phyloP scores from a whole-genome alignment of 2,797 vertebrate genomes.

The Amniataba percoides region DNA sequence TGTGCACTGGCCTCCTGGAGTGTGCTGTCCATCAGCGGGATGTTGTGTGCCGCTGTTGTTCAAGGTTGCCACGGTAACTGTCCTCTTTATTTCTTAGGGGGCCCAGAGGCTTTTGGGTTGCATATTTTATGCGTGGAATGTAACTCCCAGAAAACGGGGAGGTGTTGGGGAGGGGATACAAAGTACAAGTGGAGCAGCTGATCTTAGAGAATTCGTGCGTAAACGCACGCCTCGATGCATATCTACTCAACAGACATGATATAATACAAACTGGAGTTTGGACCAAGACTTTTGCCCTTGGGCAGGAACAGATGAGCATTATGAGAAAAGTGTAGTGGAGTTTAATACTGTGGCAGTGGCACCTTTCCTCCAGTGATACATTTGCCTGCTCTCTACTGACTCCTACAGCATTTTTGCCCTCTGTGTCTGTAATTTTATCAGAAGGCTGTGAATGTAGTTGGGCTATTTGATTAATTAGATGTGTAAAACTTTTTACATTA shows the following conservation, averaged over 20 bases:
- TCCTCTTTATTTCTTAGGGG: conserved; percentile 78
- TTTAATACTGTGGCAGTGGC: conserved; percentile 15
- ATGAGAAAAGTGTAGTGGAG: conserved; percentile 21
- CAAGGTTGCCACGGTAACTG: conserved; percentile 81
- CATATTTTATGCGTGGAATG: conserved; percentile 84
- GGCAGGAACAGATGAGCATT: conserved; percentile 42
- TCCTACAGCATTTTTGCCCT: conserved; percentile 62
- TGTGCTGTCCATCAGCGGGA: conserved; percentile 78
- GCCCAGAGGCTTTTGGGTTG: conserved; percentile 80
- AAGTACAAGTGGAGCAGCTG: conserved; percentile 68
- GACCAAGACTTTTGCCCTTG: conserved; percentile 39
- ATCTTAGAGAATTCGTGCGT: conserved; percentile 64
- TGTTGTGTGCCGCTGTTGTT: conserved; percentile 84
- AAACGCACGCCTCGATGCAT: conserved; percentile 39
- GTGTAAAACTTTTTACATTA: neutral
- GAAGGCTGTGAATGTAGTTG: conserved; percentile 14
- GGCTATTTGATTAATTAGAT: neutral
- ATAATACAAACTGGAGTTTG: conserved; percentile 39
- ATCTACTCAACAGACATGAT: conserved; percentile 35
- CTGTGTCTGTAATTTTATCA: conserved; percentile 39
- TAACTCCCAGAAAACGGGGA: conserved; percentile 77
- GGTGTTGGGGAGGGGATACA: conserved; percentile 16
- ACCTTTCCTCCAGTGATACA: conserved; percentile 43
- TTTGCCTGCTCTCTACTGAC: conserved; percentile 73
- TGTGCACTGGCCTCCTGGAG: conserved; percentile 76